Evolutionary conservation across 2,797 vertebrate species (phyloP).

Genomic region (Nasua narica): DNA sequence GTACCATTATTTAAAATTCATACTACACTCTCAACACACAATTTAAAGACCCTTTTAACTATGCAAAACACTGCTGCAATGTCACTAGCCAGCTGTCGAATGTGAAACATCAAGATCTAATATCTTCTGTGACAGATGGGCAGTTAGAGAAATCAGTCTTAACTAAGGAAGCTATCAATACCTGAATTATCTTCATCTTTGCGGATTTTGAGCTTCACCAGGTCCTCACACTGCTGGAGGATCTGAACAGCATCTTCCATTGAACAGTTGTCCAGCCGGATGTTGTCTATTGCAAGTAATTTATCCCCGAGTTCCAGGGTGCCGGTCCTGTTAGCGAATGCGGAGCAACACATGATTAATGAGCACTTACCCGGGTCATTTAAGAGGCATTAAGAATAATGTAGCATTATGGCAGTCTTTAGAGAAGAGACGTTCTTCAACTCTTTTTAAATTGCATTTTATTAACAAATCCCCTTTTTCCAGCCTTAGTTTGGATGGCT

Average conservation of each 20-base stretch:
- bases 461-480: neutral
- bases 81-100: neutral
- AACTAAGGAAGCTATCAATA: conserved; percentile 75
- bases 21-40: neutral
- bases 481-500: neutral
- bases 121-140: conserved; percentile 7
- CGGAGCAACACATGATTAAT: neutral
- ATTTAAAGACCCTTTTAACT: conserved; percentile 6
- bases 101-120: neutral
- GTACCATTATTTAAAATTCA: conserved; percentile 33
- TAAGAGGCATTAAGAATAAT: neutral
- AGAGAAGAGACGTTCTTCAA: neutral
- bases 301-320: conserved; percentile 97
- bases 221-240: conserved; percentile 96
- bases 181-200: conserved; percentile 99
- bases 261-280: conserved; percentile 96
- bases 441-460: conserved; percentile 18
- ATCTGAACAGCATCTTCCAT: conserved; percentile 99
- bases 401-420: neutral
- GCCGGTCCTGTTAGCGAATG: conserved; percentile 88
- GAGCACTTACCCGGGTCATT: neutral
- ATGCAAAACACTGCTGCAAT: neutral
- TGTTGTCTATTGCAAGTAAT: conserved; percentile 96
- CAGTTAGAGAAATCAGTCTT: neutral
- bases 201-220: conserved; percentile 97